phyloP scores from a whole-genome alignment of 2,113 vertebrate genomes.

The Rhabdornis inornatus region DNA sequence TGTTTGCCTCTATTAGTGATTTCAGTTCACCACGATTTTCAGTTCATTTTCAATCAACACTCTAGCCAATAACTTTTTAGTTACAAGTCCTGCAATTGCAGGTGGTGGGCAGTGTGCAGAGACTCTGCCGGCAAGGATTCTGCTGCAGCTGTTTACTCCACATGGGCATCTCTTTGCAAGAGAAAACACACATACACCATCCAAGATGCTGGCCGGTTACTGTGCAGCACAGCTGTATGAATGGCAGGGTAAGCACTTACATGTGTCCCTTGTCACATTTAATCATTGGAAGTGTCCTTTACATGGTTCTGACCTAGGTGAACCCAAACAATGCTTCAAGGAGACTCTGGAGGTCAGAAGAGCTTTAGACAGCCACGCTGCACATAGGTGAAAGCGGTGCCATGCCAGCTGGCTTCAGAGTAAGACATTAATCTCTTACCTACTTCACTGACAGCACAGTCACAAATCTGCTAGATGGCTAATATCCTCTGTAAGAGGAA shows the following conservation, averaged over 20 bases:
- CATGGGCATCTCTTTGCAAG: background rate
- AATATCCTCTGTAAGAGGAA: background rate
- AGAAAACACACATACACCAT: rapidly evolving
- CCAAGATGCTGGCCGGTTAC: background rate
- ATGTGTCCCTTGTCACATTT: background rate
- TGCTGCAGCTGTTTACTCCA: background rate
- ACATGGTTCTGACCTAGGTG: background rate
- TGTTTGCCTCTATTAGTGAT: background rate
- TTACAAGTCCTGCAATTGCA: background rate
- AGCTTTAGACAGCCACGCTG: background rate
- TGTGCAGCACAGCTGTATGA: background rate
- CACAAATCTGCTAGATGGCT: background rate
- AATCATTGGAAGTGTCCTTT: background rate
- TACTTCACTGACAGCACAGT: background rate
- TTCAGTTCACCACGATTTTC: background rate
- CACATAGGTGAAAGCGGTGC: rapidly evolving
- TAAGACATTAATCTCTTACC: background rate
- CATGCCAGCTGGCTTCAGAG: background rate
- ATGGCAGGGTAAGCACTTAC: background rate
- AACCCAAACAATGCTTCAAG: background rate
- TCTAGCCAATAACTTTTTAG: background rate
- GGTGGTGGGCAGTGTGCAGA: background rate
- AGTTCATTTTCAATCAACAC: background rate
- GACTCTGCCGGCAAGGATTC: background rate
- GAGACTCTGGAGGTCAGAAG: background rate